Evolutionary conservation across 1,140 invertebrate species (phyloP).

Genomic region (Halyomorpha halys): DNA sequence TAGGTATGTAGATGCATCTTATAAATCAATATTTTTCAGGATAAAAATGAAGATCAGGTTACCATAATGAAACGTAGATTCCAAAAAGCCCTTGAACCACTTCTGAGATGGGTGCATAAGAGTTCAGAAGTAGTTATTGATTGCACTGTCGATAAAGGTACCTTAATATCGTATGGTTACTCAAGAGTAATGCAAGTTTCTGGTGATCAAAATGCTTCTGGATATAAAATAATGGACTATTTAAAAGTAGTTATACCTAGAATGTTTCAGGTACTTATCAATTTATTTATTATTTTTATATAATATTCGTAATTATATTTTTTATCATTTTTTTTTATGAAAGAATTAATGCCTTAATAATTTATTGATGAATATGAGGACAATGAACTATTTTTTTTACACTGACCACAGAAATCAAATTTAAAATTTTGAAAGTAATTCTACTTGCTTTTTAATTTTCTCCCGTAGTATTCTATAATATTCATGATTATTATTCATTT

Average conservation of each 20-base stretch:
- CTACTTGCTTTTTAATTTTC: no score
- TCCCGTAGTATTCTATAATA: no score
- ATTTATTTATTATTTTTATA: background rate
- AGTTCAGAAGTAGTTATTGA: slow-evolving; percentile 69
- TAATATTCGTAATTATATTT: no score
- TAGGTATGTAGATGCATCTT: no score
- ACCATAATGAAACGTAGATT: slow-evolving; percentile 61
- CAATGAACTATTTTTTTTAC: no score
- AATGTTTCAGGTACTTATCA: slow-evolving; percentile 54
- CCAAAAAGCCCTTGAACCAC: slow-evolving; percentile 65
- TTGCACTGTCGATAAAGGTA: slow-evolving; percentile 67
- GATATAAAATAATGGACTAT: slow-evolving; percentile 77
- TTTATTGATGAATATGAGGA: no score
- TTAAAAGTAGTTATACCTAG: slow-evolving; percentile 69
- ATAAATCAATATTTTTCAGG: background rate
- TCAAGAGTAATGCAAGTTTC: slow-evolving; percentile 54
- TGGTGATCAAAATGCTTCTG: slow-evolving; percentile 39
- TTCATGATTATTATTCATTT: no score
- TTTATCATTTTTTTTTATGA: no score
- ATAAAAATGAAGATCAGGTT: slow-evolving; percentile 37
- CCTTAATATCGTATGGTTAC: slow-evolving; percentile 64
- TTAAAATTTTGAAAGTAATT: no score
- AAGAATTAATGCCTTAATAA: no score
- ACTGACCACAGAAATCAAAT: no score
- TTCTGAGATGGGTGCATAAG: slow-evolving; percentile 64